A percentile compares a stretch with the other conserved stretches of the same genome.
Evolutionary conservation across 2,113 vertebrate genomes (phyloP).

Genomic region (Dissostichus mawsoni): DNA sequence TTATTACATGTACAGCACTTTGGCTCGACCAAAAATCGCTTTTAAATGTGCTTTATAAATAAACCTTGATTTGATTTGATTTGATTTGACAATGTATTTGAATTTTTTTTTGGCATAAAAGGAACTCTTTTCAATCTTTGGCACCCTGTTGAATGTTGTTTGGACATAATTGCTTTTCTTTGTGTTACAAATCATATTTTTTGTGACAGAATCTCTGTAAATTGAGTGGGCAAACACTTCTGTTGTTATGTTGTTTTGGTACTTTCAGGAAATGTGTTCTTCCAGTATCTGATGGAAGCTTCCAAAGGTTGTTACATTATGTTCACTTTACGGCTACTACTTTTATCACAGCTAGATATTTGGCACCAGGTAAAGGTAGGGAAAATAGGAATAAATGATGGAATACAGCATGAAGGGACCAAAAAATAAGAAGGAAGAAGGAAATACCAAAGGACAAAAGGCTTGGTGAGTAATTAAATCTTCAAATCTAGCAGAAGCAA

Average conservation of each 20-base stretch:
- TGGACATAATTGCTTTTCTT: no score
- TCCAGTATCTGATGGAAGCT: slow-evolving; percentile 34
- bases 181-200: no score
- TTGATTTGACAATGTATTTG: no score
- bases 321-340: not conserved
- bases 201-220: no score
- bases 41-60: no score
- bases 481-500: not conserved
- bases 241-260: slow-evolving; percentile 17
- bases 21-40: no score
- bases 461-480: not conserved
- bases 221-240: not conserved
- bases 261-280: slow-evolving; percentile 30
- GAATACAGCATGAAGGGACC: not conserved
- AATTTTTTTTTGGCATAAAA: no score
- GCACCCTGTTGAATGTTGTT: no score
- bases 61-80: no score
- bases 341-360: not conserved
- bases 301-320: slow-evolving; percentile 6
- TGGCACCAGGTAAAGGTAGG: not conserved
- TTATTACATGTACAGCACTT: no score
- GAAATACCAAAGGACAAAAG: not conserved
- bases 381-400: not conserved
- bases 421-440: not conserved
- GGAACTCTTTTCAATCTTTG: no score